Conservation (phyloP, 2,888 invertebrate genomes). For the Drosophila putrida region DNA sequence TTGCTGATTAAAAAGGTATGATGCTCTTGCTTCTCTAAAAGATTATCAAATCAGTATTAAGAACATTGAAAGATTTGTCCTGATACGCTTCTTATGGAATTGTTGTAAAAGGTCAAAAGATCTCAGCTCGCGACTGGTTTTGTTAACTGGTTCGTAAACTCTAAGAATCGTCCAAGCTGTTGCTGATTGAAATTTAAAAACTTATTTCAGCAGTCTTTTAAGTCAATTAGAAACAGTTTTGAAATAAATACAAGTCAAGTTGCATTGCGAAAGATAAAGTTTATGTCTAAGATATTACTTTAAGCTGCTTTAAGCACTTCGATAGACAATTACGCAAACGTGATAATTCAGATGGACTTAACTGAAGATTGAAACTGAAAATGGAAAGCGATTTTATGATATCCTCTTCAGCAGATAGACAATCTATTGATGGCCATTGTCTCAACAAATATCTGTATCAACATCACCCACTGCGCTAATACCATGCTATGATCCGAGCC, state of each 20-base stretch:
- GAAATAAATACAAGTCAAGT: not conserved
- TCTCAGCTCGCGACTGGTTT: not conserved
- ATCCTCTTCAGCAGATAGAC: constrained; percentile 16
- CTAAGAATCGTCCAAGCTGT: not conserved
- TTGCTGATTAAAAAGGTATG: not conserved
- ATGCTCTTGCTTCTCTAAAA: not conserved
- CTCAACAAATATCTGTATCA: constrained; percentile 24
- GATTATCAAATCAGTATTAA: not conserved
- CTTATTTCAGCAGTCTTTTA: not conserved
- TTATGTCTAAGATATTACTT: constrained; percentile 2
- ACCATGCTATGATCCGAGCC: constrained; percentile 12
- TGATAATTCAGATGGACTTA: constrained; percentile 1
- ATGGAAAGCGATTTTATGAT: constrained; percentile 29
- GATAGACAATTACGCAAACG: not conserved
- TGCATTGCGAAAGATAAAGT: constrained; percentile 4
- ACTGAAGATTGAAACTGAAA: constrained; percentile 1
- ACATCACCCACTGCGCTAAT: constrained; percentile 43
- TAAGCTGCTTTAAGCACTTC: not conserved
- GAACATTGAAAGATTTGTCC: not conserved
- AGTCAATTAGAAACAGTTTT: constrained; percentile 2
- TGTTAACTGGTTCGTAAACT: not conserved
- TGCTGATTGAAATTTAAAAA: not conserved
- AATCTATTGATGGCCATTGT: constrained; percentile 33
- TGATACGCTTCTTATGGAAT: too few species aligned
- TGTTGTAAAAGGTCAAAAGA: not conserved